Conservation (phyloP, 2,888 invertebrate genomes). For the Conchocele bisecta region DNA sequence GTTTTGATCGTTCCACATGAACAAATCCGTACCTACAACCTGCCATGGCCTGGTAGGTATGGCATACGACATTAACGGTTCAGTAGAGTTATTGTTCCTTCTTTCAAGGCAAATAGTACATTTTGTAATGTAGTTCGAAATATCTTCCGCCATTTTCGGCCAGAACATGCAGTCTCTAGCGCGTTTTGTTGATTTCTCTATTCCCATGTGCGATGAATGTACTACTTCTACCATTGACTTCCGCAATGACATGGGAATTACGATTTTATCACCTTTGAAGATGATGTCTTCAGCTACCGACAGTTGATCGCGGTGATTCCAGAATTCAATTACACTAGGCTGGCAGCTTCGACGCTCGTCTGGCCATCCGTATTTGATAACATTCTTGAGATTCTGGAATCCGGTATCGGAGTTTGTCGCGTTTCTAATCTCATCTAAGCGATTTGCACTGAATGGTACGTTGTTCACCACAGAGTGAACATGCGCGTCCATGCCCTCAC, state of each 20-base stretch:
- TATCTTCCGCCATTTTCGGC: slow-evolving; percentile 49
- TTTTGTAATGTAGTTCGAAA: slow-evolving; percentile 38
- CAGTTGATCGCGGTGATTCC: slow-evolving; percentile 27
- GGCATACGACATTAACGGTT: slow-evolving; percentile 35
- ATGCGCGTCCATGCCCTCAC: slow-evolving; percentile 36
- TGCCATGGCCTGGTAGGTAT: slow-evolving; percentile 52
- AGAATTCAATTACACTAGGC: slow-evolving; percentile 14
- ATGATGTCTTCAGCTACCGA: neutral
- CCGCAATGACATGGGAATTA: slow-evolving; percentile 31
- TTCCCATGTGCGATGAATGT: slow-evolving; percentile 56
- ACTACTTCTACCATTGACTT: slow-evolving; percentile 38
- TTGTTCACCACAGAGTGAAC: slow-evolving; percentile 40
- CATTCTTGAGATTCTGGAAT: slow-evolving; percentile 4
- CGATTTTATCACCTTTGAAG: slow-evolving; percentile 27
- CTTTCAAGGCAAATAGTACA: slow-evolving; percentile 41
- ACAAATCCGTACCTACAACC: slow-evolving; percentile 45
- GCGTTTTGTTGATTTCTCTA: slow-evolving; percentile 43
- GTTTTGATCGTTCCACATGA: slow-evolving; percentile 40
- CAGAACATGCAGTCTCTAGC: slow-evolving; percentile 56
- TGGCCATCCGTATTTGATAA: slow-evolving; percentile 20
- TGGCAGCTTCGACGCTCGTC: slow-evolving; percentile 10
- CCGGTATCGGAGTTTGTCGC: slow-evolving; percentile 28
- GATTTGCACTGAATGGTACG: slow-evolving; percentile 40
- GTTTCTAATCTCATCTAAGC: slow-evolving; percentile 35
- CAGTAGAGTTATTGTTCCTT: slow-evolving; percentile 45